A percentile compares a stretch with the other conserved stretches of the same genome.
Evolutionary conservation across 1,140 invertebrate species (phyloP).

Genomic region (Drosophila melanogaster): DNA sequence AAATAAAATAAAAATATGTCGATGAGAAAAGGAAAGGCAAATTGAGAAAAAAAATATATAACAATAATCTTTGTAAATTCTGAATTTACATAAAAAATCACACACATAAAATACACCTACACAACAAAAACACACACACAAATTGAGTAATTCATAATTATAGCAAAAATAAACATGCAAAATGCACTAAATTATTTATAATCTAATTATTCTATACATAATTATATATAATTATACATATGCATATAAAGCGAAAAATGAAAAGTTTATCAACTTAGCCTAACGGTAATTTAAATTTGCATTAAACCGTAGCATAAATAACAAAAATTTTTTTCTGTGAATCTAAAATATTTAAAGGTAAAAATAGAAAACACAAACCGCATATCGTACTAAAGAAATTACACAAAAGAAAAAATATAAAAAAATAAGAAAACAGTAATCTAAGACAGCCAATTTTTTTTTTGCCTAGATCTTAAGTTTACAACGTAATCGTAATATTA

Average conservation of each 20-base stretch:
- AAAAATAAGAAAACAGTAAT: constrained; percentile 37
- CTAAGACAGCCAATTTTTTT: constrained; percentile 76
- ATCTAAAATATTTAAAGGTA: constrained; percentile 42
- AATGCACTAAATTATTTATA: constrained; percentile 63
- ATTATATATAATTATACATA: constrained; percentile 33
- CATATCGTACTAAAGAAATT: constrained; percentile 59
- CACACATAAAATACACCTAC: constrained; percentile 11
- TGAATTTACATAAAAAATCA: constrained; percentile 72
- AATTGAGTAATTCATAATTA: constrained; percentile 56
- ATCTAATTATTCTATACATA: constrained; percentile 48
- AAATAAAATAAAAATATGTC: not conserved
- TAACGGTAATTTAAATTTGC: constrained; percentile 59
- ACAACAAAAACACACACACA: constrained; percentile 16
- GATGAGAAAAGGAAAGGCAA: constrained; percentile 25
- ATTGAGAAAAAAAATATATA: constrained; percentile 39
- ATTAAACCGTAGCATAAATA: constrained; percentile 59
- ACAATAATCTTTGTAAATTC: constrained; percentile 81
- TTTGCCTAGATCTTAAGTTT: constrained; percentile 69
- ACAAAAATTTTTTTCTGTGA: constrained; percentile 64
- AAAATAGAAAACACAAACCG: constrained; percentile 28
- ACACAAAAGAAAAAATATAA: constrained; percentile 26
- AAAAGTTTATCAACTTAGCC: constrained; percentile 43
- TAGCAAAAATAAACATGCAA: constrained; percentile 58
- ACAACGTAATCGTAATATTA: constrained; percentile 56
- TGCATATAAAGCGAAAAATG: constrained; percentile 19